A percentile compares a stretch with the other conserved stretches of the same genome.
Conservation (phyloP, 1,140 invertebrate species). For the Trachymyrmex cornetzi region DNA sequence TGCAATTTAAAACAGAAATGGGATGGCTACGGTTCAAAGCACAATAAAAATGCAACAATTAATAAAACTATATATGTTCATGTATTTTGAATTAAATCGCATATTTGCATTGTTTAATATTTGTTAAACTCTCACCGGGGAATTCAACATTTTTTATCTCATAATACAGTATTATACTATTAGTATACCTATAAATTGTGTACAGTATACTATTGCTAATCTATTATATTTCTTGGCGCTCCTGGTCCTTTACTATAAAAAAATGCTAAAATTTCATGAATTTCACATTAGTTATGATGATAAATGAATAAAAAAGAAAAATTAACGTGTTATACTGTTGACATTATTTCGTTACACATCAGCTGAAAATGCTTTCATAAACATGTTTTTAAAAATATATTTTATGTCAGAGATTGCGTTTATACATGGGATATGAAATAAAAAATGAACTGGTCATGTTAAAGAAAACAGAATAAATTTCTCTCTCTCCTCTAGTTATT, state of each 20-base stretch:
- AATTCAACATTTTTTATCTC: conserved; percentile 30
- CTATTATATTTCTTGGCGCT: conserved; percentile 6
- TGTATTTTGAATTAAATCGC: conserved; percentile 61
- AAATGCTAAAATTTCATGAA: conserved; percentile 26
- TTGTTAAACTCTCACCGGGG: background rate
- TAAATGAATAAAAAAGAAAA: background rate
- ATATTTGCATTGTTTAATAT: conserved; percentile 26
- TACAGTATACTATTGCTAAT: background rate
- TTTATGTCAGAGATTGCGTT: conserved; percentile 30
- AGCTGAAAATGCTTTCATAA: conserved; percentile 24
- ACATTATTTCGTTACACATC: background rate
- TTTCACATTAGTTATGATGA: conserved; percentile 2
- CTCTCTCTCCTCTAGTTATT: background rate
- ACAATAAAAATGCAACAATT: conserved; percentile 27
- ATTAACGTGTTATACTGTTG: background rate
- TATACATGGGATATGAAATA: background rate
- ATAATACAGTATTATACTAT: conserved; percentile 12
- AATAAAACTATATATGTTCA: conserved; percentile 67
- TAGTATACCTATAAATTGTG: background rate
- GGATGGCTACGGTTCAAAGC: background rate
- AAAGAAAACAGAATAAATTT: background rate
- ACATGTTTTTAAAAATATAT: conserved; percentile 8
- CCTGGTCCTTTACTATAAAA: conserved; percentile 17
- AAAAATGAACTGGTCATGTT: background rate
- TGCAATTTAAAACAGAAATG: background rate